Evolutionary conservation across 1,140 invertebrate genomes (phyloP), one percentile per base, ranked within the genome.

Genomic region (Listronotus oregonensis): DNA sequence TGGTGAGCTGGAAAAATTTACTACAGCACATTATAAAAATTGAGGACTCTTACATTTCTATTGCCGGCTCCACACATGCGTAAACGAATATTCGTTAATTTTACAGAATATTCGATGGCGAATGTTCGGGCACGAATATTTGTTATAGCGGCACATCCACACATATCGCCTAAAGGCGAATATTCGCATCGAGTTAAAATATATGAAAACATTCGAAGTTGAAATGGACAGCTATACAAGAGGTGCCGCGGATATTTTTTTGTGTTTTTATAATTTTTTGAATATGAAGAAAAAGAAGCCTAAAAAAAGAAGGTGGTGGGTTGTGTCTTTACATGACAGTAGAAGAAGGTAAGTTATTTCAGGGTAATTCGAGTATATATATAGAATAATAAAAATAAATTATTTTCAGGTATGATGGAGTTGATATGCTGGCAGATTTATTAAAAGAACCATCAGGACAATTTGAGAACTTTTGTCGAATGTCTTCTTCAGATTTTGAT

Each of bases 401-500:
- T 47, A 58, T 49, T 57, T 44, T 14, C 12, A 44, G 42, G 42
- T 32, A 56, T 37, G 47, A 39, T 37, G 37, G 10, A n/a, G 18
- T 5, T 32, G 15, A 43, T 12, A 43, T 43, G 12, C 7, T 57
- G 21, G 12, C 10, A 56, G 67, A 34, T 9, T 34, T 34, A 34
- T 9, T 34, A 34, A 34, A 34, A 34, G 32, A 34, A 52, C 64
- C 54, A 14, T 64, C 64, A 56, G 68, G 58, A 21, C 32, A 62
- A 43, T 71, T 66, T 60, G 40, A 71, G 17, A 72, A 66, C 54
- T 71, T 72, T 40, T 56, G 62, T 27, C 37, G 58, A 17, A 66
- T 69, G 62, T 69, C 47, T 27, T 46, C 37, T 32, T 52, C n/a
- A 39, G 66, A 71, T 64, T 73, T 73, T 66, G 57, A 63, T 15